A percentile compares a stretch with the other conserved stretches of the same genome.
Evolutionary conservation across 1,140 invertebrate species (phyloP).

Genomic region (Cardiocondyla obscurior): DNA sequence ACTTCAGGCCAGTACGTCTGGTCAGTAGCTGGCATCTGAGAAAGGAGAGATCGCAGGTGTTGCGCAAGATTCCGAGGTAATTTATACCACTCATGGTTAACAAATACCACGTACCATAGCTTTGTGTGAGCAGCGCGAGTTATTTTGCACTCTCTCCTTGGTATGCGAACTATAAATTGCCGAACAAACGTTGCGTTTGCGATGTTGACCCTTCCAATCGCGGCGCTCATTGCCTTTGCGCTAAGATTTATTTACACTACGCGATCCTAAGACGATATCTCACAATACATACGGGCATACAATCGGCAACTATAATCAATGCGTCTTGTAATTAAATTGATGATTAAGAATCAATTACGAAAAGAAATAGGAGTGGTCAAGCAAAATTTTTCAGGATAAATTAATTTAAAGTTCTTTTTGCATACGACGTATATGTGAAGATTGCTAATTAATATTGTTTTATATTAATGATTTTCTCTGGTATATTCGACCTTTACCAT

Average conservation of each 20-base stretch:
- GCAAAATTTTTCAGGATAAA: no score
- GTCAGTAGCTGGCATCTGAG: slow-evolving; percentile 47
- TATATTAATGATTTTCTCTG: no score
- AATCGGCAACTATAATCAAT: background rate
- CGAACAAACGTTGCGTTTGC: slow-evolving; percentile 33
- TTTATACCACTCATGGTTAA: slow-evolving; percentile 62
- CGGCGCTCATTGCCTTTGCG: background rate
- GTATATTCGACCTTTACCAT: no score
- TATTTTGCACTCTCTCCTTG: slow-evolving; percentile 25
- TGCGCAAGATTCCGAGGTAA: slow-evolving; percentile 72
- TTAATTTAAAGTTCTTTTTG: no score
- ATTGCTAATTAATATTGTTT: no score
- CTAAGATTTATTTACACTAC: background rate
- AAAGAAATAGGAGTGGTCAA: no score
- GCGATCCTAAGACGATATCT: background rate
- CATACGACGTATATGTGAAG: no score
- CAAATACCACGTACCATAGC: slow-evolving; percentile 35
- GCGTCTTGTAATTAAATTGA: background rate
- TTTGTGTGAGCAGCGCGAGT: slow-evolving; percentile 22
- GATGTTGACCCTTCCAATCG: slow-evolving; percentile 45
- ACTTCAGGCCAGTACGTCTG: slow-evolving; percentile 41
- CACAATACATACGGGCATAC: background rate
- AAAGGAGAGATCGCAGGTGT: slow-evolving; percentile 78
- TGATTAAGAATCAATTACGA: no score
- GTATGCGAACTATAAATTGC: slow-evolving; percentile 52